phyloP scores from a whole-genome alignment of 2,888 invertebrate genomes.

The Drosophila basisetae region DNA sequence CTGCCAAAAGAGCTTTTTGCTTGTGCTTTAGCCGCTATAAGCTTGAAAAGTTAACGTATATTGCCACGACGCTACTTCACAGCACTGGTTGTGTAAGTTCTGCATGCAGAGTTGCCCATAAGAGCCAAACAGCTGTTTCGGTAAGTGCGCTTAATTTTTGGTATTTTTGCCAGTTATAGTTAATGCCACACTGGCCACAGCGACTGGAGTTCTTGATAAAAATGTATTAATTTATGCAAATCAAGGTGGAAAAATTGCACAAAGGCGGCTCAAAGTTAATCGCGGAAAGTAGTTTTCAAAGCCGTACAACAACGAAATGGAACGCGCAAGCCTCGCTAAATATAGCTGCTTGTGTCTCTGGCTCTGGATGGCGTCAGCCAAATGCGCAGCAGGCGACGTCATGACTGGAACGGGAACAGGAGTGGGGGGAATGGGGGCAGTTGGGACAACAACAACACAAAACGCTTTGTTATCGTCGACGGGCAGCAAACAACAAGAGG shows the following conservation, averaged over 20 bases:
- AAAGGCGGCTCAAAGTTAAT: slow-evolving; percentile 16
- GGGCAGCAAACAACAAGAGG: slow-evolving; percentile 5
- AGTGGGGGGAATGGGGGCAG: slow-evolving; percentile 13
- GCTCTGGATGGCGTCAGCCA: slow-evolving; percentile 69
- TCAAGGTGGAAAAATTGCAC: slow-evolving; percentile 28
- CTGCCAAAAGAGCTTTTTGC: slow-evolving; percentile 36
- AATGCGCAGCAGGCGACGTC: slow-evolving; percentile 60
- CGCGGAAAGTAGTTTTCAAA: slow-evolving; percentile 5
- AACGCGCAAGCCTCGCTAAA: background rate
- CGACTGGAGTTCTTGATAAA: slow-evolving; percentile 19
- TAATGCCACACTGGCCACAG: slow-evolving; percentile 18
- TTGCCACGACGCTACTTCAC: slow-evolving; percentile 16
- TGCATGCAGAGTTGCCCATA: slow-evolving; percentile 33
- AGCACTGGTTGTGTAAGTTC: slow-evolving; percentile 26
- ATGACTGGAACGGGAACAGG: slow-evolving; percentile 34
- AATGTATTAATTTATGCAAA: slow-evolving; percentile 53
- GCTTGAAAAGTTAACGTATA: slow-evolving; percentile 51
- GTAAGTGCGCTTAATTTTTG: slow-evolving; percentile 4
- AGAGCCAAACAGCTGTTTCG: slow-evolving; percentile 59
- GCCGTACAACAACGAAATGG: slow-evolving; percentile 31
- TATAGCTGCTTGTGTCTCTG: slow-evolving; percentile 31
- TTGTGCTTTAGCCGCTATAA: slow-evolving; percentile 5
- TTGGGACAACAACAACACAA: slow-evolving; percentile 45
- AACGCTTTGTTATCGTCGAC: slow-evolving; percentile 30
- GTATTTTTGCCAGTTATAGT: slow-evolving; percentile 11